These are phyloP conservation scores for Drosophila ercepeae DNA, from an alignment of 1,140 invertebrate species.

Conservation along the genomic window DNA sequence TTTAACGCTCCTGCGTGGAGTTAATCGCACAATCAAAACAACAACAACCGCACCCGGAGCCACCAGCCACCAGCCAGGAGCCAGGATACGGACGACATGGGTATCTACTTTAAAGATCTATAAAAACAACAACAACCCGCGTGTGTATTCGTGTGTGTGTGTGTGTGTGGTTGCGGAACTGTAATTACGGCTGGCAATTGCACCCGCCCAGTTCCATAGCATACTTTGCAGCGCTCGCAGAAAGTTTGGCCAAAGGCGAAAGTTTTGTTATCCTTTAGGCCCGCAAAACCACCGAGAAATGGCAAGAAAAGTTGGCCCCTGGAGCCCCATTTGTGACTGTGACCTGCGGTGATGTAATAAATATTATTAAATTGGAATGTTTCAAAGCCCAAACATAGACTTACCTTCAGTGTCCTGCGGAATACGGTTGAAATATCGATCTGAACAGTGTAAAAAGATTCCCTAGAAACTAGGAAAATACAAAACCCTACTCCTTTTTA, in stretches of 20 bases:
- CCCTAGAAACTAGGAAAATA: too few relatives aligned
- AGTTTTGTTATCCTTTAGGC: background rate
- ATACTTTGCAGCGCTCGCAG: slow-evolving; percentile 16
- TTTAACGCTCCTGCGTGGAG: slow-evolving; percentile 46
- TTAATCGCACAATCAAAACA: slow-evolving; percentile 45
- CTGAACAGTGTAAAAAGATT: background rate
- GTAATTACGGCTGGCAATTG: slow-evolving; percentile 22
- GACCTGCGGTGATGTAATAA: background rate
- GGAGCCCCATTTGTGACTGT: background rate
- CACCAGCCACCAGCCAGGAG: background rate
- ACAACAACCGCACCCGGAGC: slow-evolving; percentile 1
- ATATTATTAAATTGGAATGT: too few relatives aligned
- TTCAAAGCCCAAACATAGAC: background rate
- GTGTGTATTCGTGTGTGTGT: slow-evolving; percentile 10
- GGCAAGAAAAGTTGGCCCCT: background rate
- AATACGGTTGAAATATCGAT: background rate
- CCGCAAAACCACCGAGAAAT: background rate
- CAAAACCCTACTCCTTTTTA: too few relatives aligned
- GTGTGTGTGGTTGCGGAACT: background rate
- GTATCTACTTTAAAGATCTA: slow-evolving; percentile 49
- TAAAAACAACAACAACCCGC: slow-evolving; percentile 17
- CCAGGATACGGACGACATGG: slow-evolving; percentile 43
- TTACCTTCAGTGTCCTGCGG: background rate
- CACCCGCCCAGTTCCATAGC: slow-evolving; percentile 5
- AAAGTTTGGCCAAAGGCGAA: background rate